Evolutionary conservation across 2,113 vertebrate genomes (phyloP).

Genomic region (Oncorhynchus nerka): DNA sequence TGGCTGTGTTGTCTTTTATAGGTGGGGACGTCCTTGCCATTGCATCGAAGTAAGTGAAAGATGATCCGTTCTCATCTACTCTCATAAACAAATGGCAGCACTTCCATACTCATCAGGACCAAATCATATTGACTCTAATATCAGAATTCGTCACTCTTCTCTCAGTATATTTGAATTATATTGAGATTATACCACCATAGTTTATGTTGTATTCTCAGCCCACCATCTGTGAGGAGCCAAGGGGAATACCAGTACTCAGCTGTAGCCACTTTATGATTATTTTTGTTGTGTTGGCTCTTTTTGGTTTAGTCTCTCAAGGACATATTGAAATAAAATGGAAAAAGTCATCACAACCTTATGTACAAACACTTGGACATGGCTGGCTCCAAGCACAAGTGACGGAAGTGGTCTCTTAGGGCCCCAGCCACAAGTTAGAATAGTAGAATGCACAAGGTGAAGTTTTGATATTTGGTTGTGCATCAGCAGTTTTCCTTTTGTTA

Average conservation of each 20-base stretch:
- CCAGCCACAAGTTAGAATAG: no score
- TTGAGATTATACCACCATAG: not conserved
- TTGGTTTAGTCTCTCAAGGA: not conserved
- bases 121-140: not conserved
- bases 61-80: not conserved
- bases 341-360: not conserved
- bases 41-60: not conserved
- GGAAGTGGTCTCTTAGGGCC: no score
- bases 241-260: no score
- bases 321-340: conserved; percentile 4
- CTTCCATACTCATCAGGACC: not conserved
- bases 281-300: not conserved
- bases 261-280: not conserved
- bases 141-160: not conserved
- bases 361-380: not conserved
- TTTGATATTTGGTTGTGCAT: no score
- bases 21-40: not conserved
- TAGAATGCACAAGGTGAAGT: no score
- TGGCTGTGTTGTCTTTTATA: not conserved
- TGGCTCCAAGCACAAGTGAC: not conserved
- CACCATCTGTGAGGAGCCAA: not conserved
- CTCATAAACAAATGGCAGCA: not conserved
- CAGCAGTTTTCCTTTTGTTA: not conserved
- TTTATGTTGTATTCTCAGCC: not conserved
- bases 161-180: not conserved